Evolutionary conservation across 2,797 vertebrate genomes (phyloP).

Genomic region (Gallinago nigripennis): DNA sequence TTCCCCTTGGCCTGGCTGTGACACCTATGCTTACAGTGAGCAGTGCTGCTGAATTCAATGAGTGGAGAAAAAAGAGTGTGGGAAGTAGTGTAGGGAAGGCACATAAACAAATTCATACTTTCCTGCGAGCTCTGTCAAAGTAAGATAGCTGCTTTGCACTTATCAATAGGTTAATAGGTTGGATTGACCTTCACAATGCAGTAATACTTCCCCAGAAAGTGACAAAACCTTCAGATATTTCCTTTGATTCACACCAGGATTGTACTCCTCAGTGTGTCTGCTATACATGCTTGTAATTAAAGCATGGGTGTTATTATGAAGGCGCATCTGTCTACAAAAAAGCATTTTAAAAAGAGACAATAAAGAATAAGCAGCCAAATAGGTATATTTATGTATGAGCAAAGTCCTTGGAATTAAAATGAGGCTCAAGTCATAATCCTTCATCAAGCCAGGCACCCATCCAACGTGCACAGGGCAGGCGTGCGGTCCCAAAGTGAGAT

Average conservation of each 20-base stretch:
- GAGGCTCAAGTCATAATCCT: background rate
- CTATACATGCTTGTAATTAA: background rate
- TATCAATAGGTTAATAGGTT: background rate
- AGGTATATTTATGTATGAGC: background rate
- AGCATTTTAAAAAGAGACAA: background rate
- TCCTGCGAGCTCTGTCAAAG: background rate
- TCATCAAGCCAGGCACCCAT: background rate
- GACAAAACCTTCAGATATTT: background rate
- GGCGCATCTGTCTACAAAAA: background rate
- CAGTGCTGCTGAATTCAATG: background rate
- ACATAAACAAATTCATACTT: background rate
- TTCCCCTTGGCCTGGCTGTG: background rate
- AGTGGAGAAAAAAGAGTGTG: background rate
- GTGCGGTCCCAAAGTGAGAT: background rate
- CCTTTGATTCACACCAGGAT: background rate
- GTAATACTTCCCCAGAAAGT: background rate
- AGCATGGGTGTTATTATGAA: background rate
- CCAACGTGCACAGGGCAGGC: background rate
- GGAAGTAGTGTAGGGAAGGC: rapidly evolving
- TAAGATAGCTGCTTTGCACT: background rate
- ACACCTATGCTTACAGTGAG: background rate
- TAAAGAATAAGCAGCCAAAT: background rate
- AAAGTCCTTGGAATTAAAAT: background rate
- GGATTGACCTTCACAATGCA: background rate
- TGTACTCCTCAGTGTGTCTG: background rate